A percentile compares a stretch with the other conserved stretches of the same genome.
Evolutionary conservation across 2,888 invertebrate genomes (phyloP).

Genomic region (Luperina testacea): DNA sequence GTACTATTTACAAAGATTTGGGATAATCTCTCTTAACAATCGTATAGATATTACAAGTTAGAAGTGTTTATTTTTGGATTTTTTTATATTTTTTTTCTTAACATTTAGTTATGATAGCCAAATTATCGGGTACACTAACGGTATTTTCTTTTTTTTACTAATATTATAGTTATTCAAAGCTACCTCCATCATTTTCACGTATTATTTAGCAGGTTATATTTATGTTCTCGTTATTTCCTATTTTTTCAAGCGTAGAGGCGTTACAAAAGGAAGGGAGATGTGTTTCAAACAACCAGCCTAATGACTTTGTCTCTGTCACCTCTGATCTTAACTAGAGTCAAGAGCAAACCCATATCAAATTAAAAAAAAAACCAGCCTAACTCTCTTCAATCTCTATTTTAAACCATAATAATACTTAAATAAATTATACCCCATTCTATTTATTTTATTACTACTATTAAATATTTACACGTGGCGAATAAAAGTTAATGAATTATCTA

Average conservation of each 20-base stretch:
- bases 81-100: conserved; percentile 15
- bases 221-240: neutral
- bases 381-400: conserved; percentile 9
- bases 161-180: neutral
- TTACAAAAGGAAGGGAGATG: conserved; percentile 46
- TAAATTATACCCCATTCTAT: conserved; percentile 17
- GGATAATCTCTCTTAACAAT: neutral
- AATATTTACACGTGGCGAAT: conserved; percentile 45
- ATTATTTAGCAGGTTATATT: neutral
- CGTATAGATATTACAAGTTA: neutral
- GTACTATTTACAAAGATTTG: conserved; percentile 12
- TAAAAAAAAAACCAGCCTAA: conserved; percentile 20
- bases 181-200: conserved; percentile 26
- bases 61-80: conserved; percentile 36
- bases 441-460: conserved; percentile 14
- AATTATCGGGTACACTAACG: conserved; percentile 14
- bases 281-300: conserved; percentile 40
- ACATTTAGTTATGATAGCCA: neutral
- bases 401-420: neutral
- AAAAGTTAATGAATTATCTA: conserved; percentile 12
- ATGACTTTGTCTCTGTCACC: neutral
- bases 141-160: neutral
- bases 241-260: conserved; percentile 1
- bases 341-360: too few species aligned
- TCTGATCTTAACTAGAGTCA: too few species aligned